Conservation (phyloP, 2,888 invertebrate genomes). For the Eucriotettix oculatus region DNA sequence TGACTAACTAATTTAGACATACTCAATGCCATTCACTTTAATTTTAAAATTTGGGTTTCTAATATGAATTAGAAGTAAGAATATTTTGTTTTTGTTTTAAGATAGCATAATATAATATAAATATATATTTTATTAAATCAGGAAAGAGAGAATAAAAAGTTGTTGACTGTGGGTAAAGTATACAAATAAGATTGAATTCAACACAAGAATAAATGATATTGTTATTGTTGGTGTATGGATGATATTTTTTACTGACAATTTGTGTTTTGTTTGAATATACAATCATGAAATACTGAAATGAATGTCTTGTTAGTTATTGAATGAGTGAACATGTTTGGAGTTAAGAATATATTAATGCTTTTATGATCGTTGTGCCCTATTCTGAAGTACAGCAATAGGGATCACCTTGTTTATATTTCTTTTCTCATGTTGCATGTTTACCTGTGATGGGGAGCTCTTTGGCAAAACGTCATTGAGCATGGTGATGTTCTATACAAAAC, state of each 20-base stretch:
- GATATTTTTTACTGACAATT: background rate
- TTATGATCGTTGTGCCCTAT: background rate
- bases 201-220: background rate
- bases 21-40: no score
- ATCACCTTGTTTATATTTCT: background rate
- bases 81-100: no score
- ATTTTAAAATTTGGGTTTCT: no score
- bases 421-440: no score
- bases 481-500: constrained; percentile 1
- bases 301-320: no score
- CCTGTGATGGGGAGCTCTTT: background rate
- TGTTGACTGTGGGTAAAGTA: background rate
- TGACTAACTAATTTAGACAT: background rate
- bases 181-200: background rate
- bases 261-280: no score
- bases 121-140: background rate
- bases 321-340: no score
- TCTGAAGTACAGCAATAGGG: background rate
- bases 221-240: background rate
- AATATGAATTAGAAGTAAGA: no score
- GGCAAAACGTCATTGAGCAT: background rate
- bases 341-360: background rate
- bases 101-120: background rate
- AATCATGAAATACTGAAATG: no score
- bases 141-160: background rate